Evolutionary conservation across 1,140 invertebrate genomes (phyloP).

Genomic region (Camponotus vicinus): DNA sequence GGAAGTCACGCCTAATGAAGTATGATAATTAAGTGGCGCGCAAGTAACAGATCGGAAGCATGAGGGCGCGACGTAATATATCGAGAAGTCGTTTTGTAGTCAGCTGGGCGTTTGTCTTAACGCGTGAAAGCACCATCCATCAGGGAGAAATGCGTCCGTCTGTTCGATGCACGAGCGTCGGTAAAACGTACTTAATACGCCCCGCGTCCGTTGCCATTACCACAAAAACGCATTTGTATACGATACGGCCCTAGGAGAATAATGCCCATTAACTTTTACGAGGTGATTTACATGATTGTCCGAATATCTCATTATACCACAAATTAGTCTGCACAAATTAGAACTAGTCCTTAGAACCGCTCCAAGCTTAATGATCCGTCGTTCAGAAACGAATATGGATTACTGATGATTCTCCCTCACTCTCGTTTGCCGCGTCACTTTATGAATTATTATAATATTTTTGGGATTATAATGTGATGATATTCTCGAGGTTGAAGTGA

Average conservation of each 20-base stretch:
- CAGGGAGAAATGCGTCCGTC: conserved; percentile 63
- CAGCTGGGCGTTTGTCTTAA: conserved; percentile 67
- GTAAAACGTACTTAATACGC: conserved; percentile 3
- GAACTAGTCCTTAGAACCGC: conserved; percentile 8
- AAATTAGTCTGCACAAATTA: conserved; percentile 47
- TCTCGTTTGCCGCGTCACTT: conserved; percentile 39
- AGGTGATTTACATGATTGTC: conserved; percentile 58
- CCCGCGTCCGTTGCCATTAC: background rate
- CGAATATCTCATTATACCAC: conserved; percentile 56
- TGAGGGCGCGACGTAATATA: conserved; percentile 67
- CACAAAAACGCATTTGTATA: conserved; percentile 34
- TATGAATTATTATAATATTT: background rate
- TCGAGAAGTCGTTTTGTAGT: conserved; percentile 67
- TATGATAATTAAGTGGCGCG: conserved; percentile 68
- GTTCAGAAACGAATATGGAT: conserved; percentile 38
- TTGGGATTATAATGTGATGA: too few relatives aligned
- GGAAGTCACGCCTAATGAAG: conserved; percentile 70
- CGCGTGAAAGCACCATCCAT: conserved; percentile 69
- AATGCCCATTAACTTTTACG: conserved; percentile 58
- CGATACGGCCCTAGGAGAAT: conserved; percentile 16
- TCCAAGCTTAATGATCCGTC: conserved; percentile 45
- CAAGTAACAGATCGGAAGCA: conserved; percentile 71
- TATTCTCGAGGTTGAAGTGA: background rate
- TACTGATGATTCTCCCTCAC: background rate
- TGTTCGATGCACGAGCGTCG: conserved; percentile 19